Base-by-base conservation (phyloP, 2,888 invertebrate species). In the Ditula angustiorana region DNA sequence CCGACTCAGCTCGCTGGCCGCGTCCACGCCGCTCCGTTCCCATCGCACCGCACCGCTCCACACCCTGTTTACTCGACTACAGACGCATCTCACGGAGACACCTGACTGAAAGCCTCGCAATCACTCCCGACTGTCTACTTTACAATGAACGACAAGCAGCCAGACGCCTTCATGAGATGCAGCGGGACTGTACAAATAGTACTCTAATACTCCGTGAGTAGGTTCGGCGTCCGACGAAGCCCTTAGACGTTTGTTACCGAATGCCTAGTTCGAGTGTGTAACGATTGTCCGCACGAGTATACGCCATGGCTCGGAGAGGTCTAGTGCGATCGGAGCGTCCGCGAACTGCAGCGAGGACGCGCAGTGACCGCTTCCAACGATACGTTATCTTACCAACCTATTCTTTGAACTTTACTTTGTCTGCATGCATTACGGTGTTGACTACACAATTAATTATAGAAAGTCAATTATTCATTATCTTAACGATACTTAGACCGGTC, bases 301-400 rank as follows among this genome's bases (percentile, higher is more conserved):
- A 81, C 86, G 84, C 81, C 78, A 79, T 75, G 82, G 82, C 82
- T 87, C 85, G 87, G 88, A 90, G 90, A 83, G 90, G 88, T 88
- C 86, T 86, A 87, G 91, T 92, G 92, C 92, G 92, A 91, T 91
- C 82, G 90, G 91, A 90, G 86, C 88, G 88, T 83, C 82, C 87
- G 80, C 88, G 85, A 83, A 82, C 81, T 83, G 83, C 79, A 80
- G 79, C 83, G 81, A 83, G 81, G 82, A 80, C 82, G 85, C 86
- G 78, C 83, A 73, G 85, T 86, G 81, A 81, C 87, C 85, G 83
- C 82, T 82, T 84, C 86, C 83, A 80, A 79, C 81, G 82, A 79
- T 66, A 52, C 66, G 68, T 59, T 82, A 80, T 79, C 78, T 85
- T 87, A 90, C 90, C 81, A 86, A 90, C 87, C 85, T 83, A 59